Evolutionary conservation across 2,113 vertebrate species (phyloP).

Genomic region (Pseudorhombus dupliciocellatus): DNA sequence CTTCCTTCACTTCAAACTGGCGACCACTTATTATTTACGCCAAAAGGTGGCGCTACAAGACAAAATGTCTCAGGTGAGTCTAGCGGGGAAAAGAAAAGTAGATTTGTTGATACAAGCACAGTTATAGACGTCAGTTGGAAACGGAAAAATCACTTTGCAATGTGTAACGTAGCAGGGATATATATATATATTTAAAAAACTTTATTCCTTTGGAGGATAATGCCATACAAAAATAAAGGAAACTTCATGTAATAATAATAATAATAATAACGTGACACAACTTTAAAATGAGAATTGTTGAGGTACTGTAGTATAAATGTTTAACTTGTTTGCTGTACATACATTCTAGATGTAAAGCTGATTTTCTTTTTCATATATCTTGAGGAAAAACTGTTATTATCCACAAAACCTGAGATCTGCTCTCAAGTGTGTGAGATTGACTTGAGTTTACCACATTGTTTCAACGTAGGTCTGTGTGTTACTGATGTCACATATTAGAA

Average conservation of each 20-base stretch:
- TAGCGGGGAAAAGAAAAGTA: not conserved
- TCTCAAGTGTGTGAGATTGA: conserved; percentile 8
- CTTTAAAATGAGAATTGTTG: conserved; percentile 26
- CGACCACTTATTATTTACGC: not conserved
- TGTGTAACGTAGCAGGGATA: conserved; percentile 5
- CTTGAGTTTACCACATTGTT: conserved; percentile 17
- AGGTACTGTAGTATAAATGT: conserved; percentile 35
- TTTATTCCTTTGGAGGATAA: conserved; percentile 80
- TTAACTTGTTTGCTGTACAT: conserved; percentile 18
- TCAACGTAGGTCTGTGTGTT: conserved; percentile 21
- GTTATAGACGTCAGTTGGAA: not conserved
- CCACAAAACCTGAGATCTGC: conserved; percentile 7
- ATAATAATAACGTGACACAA: conserved; percentile 35
- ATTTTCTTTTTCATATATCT: not conserved
- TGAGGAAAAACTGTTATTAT: not conserved
- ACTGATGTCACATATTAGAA: not conserved
- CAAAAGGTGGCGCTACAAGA: conserved; percentile 58
- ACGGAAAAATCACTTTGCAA: not conserved
- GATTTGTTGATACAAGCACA: not conserved
- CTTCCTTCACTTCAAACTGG: not conserved
- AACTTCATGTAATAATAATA: conserved; percentile 68
- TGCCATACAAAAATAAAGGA: conserved; percentile 82
- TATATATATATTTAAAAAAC: conserved; percentile 51
- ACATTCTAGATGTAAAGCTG: conserved; percentile 18
- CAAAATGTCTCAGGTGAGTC: not conserved